phyloP scores from a whole-genome alignment of 2,888 invertebrate genomes.

The Drosophila pseudotalamancana region DNA sequence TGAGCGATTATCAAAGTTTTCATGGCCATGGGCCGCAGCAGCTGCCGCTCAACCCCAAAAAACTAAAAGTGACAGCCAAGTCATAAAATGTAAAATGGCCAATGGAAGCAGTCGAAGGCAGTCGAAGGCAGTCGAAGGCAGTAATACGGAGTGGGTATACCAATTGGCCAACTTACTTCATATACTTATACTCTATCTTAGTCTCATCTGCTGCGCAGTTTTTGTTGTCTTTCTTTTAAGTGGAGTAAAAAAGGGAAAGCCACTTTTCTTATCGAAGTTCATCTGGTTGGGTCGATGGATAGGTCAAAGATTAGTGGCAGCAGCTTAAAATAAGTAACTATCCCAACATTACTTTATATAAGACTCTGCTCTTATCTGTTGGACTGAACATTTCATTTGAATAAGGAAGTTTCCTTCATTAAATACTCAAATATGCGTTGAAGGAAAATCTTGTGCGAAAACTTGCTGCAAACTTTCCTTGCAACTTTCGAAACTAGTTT shows the following conservation, averaged over 20 bases:
- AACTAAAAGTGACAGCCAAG: slow-evolving; percentile 50
- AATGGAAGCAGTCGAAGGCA: slow-evolving; percentile 8
- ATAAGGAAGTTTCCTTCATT: too few relatives aligned
- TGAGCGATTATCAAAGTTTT: slow-evolving; percentile 75
- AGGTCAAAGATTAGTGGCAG: background rate
- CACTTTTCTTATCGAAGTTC: slow-evolving; percentile 7
- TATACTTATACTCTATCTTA: slow-evolving; percentile 15
- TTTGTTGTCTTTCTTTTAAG: background rate
- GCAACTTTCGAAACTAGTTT: too few relatives aligned
- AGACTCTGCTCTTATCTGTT: too few relatives aligned
- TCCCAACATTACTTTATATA: too few relatives aligned
- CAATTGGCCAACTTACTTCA: slow-evolving; percentile 9
- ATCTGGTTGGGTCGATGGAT: slow-evolving; percentile 1
- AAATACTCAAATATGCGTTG: too few relatives aligned
- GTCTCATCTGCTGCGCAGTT: slow-evolving; percentile 20
- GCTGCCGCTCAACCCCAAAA: slow-evolving; percentile 35
- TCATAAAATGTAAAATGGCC: slow-evolving; percentile 54
- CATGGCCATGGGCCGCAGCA: slow-evolving; percentile 33
- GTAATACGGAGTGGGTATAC: background rate
- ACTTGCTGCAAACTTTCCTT: too few relatives aligned
- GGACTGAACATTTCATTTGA: too few relatives aligned
- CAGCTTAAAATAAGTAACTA: background rate
- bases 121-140: background rate
- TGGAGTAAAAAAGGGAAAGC: background rate
- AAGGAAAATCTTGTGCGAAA: too few relatives aligned